Percentiles rank a stretch among this genome's conserved stretches.
Evolutionary conservation across 35 echinoderm and acorn worm species (phyloP).

Genomic region (Ptychodera flava): DNA sequence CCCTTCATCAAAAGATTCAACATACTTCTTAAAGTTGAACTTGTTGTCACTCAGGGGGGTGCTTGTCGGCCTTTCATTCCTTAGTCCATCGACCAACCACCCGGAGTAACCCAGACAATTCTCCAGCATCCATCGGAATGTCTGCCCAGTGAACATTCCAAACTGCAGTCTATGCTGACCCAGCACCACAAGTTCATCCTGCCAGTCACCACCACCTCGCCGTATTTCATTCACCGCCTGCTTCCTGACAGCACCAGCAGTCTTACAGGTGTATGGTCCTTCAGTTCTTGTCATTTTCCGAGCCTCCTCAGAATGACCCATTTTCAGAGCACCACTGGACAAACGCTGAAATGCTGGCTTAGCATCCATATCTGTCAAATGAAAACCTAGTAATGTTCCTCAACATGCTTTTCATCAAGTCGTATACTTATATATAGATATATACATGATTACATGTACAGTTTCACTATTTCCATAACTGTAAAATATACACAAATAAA

Average conservation of each 20-base stretch:
- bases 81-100: neutral
- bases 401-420: too few species aligned
- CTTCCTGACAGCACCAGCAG: neutral
- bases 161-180: constrained; percentile 5
- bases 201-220: neutral
- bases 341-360: neutral
- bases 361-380: neutral
- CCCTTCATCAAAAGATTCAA: neutral
- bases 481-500: too few species aligned
- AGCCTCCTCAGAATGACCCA: neutral
- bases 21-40: neutral
- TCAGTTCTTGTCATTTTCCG: neutral
- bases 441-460: too few species aligned
- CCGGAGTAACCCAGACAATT: constrained; percentile 25
- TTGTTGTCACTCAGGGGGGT: neutral
- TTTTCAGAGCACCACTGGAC: neutral
- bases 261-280: neutral
- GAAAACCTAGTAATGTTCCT: too few species aligned
- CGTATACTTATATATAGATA: too few species aligned
- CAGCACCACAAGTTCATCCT: constrained; percentile 1
- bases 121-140: constrained; percentile 29
- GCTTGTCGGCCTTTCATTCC: neutral
- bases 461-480: too few species aligned
- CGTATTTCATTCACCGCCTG: neutral
- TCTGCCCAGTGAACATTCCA: constrained; percentile 18